Evolutionary conservation across 2,113 vertebrate species (phyloP), one percentile per base, ranked within the genome.

Genomic region (Noturus placidus): DNA sequence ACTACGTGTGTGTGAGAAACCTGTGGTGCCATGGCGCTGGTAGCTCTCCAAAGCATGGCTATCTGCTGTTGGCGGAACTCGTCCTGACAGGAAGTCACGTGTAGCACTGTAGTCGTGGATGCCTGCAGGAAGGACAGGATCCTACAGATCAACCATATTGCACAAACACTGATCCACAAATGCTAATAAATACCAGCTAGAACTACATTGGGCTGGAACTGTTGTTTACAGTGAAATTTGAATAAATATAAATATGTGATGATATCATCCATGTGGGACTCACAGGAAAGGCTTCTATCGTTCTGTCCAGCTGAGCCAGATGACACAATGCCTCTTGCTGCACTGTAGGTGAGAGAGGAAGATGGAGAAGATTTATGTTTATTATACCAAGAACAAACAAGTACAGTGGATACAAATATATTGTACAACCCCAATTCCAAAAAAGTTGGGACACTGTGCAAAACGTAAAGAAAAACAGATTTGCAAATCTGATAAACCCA

Each of bases 1-100:
- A 80, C 27, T 80, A 65, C 77, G 77, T 14, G 30, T 70, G 50
- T 30, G 59, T 54, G 61, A 70, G 42, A 86, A 84, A 95, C 95
- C 94, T 95, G 95, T 30, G 90, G 90, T 87, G 93, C 92, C 20
- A 89, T 88, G 56, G 92, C 92, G 65, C 95, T 94, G 0, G 93
- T 90, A 83, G 97, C 95, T 94, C 94, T 95, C 98, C 98, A 99
- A 67, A 99, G 94, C 91, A 99, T 94, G 78, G 97, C 96, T 89
- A 96, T 91, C 92, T 99, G 97, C 92, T 99, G 97, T 92, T 97
- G 98, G 91, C 96, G 97, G 90, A 98, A 97, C 88, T 97, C 97
- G 69, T 99, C 97, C 91, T 98, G 97, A 17, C 95, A 97, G 92
- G 94, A 97, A 88, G 98, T 96, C 91, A 99, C 96, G 0, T 99